A percentile compares a stretch with the other conserved stretches of the same genome.
Evolutionary conservation across 92 coral and sea anemone species (phyloP).

Genomic region (Metridium senile): DNA sequence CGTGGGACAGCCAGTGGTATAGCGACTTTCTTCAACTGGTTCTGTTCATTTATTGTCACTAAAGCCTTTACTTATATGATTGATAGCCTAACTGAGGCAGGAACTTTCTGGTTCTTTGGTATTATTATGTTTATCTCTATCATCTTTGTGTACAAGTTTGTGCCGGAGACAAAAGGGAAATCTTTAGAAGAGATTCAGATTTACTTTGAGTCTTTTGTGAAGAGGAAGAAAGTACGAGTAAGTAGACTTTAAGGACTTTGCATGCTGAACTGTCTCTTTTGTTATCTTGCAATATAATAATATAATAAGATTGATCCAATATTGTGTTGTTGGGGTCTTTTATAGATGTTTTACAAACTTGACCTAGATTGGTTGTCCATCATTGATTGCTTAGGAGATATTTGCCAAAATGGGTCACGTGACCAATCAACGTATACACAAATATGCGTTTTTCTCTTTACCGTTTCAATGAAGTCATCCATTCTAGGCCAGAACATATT

Average conservation of each 20-base stretch:
- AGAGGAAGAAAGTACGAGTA: constrained; percentile 4
- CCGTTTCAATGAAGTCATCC: too few relatives aligned
- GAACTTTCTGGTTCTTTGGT: constrained; percentile 86
- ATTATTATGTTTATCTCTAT: constrained; percentile 57
- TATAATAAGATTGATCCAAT: too few relatives aligned
- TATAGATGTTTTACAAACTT: too few relatives aligned
- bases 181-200: constrained; percentile 83
- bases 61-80: constrained; percentile 53
- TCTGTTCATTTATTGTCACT: constrained; percentile 75
- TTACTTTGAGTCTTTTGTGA: constrained; percentile 55
- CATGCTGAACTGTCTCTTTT: not conserved
- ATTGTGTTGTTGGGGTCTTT: too few relatives aligned
- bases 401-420: too few relatives aligned
- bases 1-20: constrained; percentile 89
- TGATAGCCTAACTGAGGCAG: constrained; percentile 52
- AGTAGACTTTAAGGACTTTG: not conserved
- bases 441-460: too few relatives aligned
- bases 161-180: constrained; percentile 94
- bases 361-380: too few relatives aligned
- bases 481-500: too few relatives aligned
- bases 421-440: too few relatives aligned
- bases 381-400: too few relatives aligned
- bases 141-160: constrained; percentile 62
- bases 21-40: constrained; percentile 86
- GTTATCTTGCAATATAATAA: too few relatives aligned